Base-by-base conservation (phyloP, 1,140 invertebrate genomes). In the Drosophila suzukii region DNA sequence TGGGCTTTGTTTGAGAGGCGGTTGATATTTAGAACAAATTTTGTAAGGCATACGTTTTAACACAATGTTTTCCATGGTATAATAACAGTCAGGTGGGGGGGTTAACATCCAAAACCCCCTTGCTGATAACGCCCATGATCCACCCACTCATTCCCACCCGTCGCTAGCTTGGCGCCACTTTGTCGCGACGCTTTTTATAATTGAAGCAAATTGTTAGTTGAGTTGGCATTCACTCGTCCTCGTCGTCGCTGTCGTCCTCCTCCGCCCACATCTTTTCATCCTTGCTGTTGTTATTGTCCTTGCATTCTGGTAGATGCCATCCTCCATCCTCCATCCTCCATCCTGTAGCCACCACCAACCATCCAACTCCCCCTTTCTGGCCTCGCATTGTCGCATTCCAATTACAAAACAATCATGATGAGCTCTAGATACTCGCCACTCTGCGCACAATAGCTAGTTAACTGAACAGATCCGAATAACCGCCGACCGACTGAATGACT, bases 101-200 rank as follows among this genome's bases (percentile, higher is more conserved):
- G 3, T 27, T 3, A 27, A 5, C 27, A 20, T 20, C 3, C 1
- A 27, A 27, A 27, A 4, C 27, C 27, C 27, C 27, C 27, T 5
- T 27, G 1, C 3, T 27, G 27, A 5, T 4, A 2, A 27, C 27
- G 27, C 27, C 27, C 27, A 5, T 27, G 27, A 81, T 17, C 51
- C 50, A 55, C 32, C 62, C 51, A 49, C 51, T 15, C 58, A 1
- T 13, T 6, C 6, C 74, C 78, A 72, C 79, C 75, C 47, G 75
- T 67, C 61, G 79, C 62, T 79, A 61, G 72, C 43, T 51, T 84
- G 84, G 84, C 84, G 84, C 84, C 84, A 88, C 80, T 89, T 89
- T 88, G 84, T 88, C 84, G 84, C 84, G 84, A 89, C 84, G 84
- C 84, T 88, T 88, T 88, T 89, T 88, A 88, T 88, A 88, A 88